Conservation (phyloP, 2,113 vertebrate genomes). For the Lophotis ruficrista region DNA sequence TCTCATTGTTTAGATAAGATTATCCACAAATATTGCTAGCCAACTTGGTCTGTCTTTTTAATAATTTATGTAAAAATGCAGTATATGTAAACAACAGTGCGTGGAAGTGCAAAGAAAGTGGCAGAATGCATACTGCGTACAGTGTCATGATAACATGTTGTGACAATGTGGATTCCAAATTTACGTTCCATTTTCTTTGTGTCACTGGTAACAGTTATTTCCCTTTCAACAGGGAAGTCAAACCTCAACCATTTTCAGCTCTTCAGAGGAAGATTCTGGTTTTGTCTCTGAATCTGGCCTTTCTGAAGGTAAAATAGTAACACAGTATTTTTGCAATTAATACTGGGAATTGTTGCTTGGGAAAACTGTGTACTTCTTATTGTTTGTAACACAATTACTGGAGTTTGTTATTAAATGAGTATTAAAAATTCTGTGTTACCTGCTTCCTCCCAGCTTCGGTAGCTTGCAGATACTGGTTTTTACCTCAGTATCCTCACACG, state of each 20-base stretch:
- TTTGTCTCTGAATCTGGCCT: background rate
- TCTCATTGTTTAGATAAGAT: background rate
- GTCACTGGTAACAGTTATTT: background rate
- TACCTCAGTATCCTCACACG: rapidly evolving
- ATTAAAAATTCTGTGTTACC: rapidly evolving
- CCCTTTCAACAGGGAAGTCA: background rate
- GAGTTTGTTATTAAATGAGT: background rate
- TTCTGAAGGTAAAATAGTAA: background rate
- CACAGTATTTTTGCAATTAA: rapidly evolving
- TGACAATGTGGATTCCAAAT: background rate
- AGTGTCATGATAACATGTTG: too few relatives aligned
- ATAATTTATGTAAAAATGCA: background rate
- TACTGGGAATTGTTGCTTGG: background rate
- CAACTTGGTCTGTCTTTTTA: background rate
- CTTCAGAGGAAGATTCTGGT: background rate
- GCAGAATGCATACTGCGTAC: rapidly evolving
- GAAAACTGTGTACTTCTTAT: rapidly evolving
- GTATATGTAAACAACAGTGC: rapidly evolving
- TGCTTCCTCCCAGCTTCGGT: too few relatives aligned
- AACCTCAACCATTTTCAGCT: background rate
- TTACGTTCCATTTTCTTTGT: background rate
- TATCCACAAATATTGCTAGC: background rate
- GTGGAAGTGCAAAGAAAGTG: background rate
- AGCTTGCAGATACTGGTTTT: rapidly evolving
- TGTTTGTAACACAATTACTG: rapidly evolving